These are phyloP conservation scores for Eudyptes chrysolophus DNA, from an alignment of 2,113 vertebrate genomes.

Conservation along the genomic window DNA sequence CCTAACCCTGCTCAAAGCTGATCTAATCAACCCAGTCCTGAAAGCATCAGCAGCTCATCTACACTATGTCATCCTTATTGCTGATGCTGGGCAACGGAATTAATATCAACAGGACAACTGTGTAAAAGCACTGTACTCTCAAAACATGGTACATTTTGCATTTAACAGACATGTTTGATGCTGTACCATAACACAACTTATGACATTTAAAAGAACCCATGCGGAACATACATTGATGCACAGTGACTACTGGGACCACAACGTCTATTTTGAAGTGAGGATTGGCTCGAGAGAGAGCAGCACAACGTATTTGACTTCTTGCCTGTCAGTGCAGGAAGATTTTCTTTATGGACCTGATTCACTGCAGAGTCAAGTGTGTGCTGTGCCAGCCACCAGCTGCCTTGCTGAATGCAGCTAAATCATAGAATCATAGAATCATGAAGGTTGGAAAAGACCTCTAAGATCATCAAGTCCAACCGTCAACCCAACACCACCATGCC, in stretches of 20 bases:
- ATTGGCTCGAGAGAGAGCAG: neutral
- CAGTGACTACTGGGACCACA: fast-evolving
- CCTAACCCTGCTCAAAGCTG: neutral
- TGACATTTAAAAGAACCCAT: neutral
- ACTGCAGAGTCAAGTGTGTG: neutral
- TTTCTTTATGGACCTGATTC: neutral
- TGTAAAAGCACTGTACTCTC: neutral
- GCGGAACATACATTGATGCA: neutral
- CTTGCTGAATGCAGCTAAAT: neutral
- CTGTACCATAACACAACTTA: neutral
- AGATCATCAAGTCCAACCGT: too few species aligned
- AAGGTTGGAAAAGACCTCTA: too few species aligned
- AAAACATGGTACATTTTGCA: neutral
- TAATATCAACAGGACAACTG: neutral
- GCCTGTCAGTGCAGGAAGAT: neutral
- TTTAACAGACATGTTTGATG: neutral
- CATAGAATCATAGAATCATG: too few species aligned
- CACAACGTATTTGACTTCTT: neutral
- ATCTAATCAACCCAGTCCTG: neutral
- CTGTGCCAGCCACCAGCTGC: neutral
- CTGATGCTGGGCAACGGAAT: neutral
- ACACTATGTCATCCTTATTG: neutral
- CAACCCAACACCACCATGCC: too few species aligned
- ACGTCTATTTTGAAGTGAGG: neutral
- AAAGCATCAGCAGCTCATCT: neutral